Evolutionary conservation across 2,797 vertebrate genomes (phyloP), one percentile per base, ranked within the genome.

Genomic region (Rhyacichthys aspro): DNA sequence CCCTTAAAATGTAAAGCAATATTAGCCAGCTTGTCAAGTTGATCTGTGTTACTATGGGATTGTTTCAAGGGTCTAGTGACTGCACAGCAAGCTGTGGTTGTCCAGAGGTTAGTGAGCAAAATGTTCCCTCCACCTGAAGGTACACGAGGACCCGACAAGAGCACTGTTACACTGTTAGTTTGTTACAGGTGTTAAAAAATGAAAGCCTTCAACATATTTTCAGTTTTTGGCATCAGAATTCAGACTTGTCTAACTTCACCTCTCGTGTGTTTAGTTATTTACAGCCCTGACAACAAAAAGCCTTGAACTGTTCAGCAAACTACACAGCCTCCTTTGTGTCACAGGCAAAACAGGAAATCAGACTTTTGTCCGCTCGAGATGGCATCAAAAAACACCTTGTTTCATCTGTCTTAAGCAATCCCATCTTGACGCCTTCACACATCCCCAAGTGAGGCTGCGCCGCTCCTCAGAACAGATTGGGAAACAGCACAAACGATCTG

Each of bases 351-450:
- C 89, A 88, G 81, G 88, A 92, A 92, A 92, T 91, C 81, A 90
- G 89, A 84, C 81, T 90, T 92, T 92, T 93, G 87, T 92, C 88
- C 87, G 85, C 84, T 71, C 78, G 81, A 89, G 87, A 91, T 87
- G 85, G 85, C 87, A 88, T 91, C 90, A 91, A 83, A 91, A 82
- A 86, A 81, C 83, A 87, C 82, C 84, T 86, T 87, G 89, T 90
- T 93, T 93, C 89, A 90, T 93, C 86, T 91, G 92, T 93, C 92
- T 92, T 90, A 92, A 93, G 89, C 90, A 93, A 93, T 93, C 88
- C 87, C 86, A 78, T 91, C 89, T 86, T 76, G 83, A 89, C 81
- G 84, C 86, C 91, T 93, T 89, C 89, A 91, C 86, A 81, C 86
- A 69, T 84, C 87, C 88, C 90, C 91, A 81, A 83, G 85, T 83